Percentiles rank a stretch among this genome's conserved stretches.
These are phyloP conservation scores for Peribatodes rhomboidaria DNA, from an alignment of 2,888 invertebrate genomes.

Conservation along the genomic window DNA sequence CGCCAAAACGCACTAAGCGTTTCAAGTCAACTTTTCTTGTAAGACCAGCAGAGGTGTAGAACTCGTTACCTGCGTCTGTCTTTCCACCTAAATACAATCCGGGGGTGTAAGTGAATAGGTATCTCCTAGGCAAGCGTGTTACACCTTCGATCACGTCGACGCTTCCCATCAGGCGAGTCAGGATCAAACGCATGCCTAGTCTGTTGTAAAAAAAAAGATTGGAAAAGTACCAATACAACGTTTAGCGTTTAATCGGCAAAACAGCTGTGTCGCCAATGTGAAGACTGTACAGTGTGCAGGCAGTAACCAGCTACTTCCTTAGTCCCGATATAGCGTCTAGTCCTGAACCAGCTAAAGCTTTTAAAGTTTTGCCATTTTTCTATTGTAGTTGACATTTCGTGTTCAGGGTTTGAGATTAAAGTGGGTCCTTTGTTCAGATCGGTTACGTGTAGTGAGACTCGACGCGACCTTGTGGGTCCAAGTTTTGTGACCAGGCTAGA, in stretches of 20 bases:
- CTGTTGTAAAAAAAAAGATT: too few relatives aligned
- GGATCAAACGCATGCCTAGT: too few relatives aligned
- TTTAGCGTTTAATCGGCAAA: neutral
- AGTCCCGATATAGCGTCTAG: conserved; percentile 55
- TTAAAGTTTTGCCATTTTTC: conserved; percentile 57
- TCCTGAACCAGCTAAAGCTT: conserved; percentile 57
- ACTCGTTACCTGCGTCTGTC: too few relatives aligned
- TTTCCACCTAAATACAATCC: too few relatives aligned
- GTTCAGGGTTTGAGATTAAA: conserved; percentile 40
- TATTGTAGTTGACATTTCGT: conserved; percentile 49
- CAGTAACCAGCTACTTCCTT: conserved; percentile 4
- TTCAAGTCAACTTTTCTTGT: too few relatives aligned
- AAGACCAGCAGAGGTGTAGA: too few relatives aligned
- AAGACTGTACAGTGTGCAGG: neutral
- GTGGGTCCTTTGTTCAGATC: conserved; percentile 29
- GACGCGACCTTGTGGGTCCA: conserved; percentile 26
- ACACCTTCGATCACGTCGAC: too few relatives aligned
- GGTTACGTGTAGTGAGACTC: conserved; percentile 19
- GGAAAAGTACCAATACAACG: neutral
- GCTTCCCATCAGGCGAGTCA: too few relatives aligned
- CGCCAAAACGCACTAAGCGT: too few relatives aligned
- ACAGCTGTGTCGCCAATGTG: neutral
- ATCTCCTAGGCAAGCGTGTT: too few relatives aligned
- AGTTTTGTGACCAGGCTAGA: conserved; percentile 28
- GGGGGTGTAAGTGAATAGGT: too few relatives aligned